These are phyloP conservation scores for Microctenopoma stevenorrisi DNA, from an alignment of 2,797 vertebrate species.

Conservation along the genomic window DNA sequence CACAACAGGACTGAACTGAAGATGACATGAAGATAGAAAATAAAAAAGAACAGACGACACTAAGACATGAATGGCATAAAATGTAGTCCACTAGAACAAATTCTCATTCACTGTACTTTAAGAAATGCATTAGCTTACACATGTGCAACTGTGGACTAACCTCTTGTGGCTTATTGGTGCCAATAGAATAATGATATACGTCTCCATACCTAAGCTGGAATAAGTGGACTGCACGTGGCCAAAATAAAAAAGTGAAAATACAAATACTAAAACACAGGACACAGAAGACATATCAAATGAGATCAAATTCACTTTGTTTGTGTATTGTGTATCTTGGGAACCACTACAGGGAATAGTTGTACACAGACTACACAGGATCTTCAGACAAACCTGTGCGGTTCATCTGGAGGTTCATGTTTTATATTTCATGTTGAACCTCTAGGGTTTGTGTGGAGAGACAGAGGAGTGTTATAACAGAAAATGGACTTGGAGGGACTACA, in stretches of 20 bases:
- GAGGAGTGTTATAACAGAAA: background rate
- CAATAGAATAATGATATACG: no score
- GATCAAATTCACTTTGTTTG: constrained; percentile 2
- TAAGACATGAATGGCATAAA: background rate
- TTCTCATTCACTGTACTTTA: background rate
- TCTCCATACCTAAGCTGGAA: no score
- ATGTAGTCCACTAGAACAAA: background rate
- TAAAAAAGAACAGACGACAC: constrained; percentile 34
- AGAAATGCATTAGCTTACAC: no score
- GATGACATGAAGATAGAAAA: background rate
- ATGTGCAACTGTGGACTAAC: no score
- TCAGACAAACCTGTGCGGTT: background rate
- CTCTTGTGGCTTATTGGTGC: no score
- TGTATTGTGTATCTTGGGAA: constrained; percentile 4
- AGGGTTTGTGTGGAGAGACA: background rate
- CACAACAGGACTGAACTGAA: background rate
- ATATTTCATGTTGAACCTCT: constrained; percentile 23
- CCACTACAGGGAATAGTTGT: background rate
- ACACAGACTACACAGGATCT: constrained; percentile 1
- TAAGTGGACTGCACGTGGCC: no score
- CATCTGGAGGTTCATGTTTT: constrained; percentile 8
- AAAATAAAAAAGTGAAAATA: background rate
- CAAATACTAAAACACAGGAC: background rate
- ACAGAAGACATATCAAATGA: background rate
- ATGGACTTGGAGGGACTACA: background rate